Evolutionary conservation across 2,113 vertebrate species (phyloP).

Genomic region (Girardinichthys multiradiatus): DNA sequence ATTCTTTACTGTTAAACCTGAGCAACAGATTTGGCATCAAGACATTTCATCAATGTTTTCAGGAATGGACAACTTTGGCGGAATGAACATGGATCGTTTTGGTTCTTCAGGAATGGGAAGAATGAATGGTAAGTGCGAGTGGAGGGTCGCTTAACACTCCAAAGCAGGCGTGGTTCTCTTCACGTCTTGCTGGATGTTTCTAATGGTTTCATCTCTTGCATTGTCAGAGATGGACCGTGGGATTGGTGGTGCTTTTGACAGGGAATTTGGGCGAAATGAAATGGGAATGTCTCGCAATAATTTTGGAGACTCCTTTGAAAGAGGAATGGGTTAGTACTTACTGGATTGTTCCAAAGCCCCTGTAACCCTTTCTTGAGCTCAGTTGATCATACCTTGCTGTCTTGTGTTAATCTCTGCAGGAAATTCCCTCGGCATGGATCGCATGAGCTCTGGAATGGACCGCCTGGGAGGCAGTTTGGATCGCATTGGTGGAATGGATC

Average conservation of each 20-base stretch:
- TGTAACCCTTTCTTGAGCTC: background rate
- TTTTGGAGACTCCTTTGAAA: constrained; percentile 90
- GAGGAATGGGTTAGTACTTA: constrained; percentile 86
- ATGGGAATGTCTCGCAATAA: constrained; percentile 89
- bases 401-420: constrained; percentile 50
- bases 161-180: constrained; percentile 27
- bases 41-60: constrained; percentile 14
- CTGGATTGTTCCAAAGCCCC: constrained; percentile 35
- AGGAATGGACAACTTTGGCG: constrained; percentile 94
- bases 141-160: background rate
- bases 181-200: constrained; percentile 32
- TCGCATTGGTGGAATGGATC: constrained; percentile 87
- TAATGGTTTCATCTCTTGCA: constrained; percentile 67
- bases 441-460: constrained; percentile 88
- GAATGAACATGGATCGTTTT: constrained; percentile 91
- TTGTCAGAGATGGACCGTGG: constrained; percentile 90
- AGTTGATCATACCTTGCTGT: background rate
- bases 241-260: constrained; percentile 88
- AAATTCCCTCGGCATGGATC: constrained; percentile 85
- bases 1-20: background rate
- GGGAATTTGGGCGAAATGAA: constrained; percentile 87
- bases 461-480: constrained; percentile 81
- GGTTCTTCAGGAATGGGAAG: constrained; percentile 91
- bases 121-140: constrained; percentile 87
- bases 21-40: background rate